Evolutionary conservation across 2,797 vertebrate genomes (phyloP).

Genomic region (Linurgus olivaceus): DNA sequence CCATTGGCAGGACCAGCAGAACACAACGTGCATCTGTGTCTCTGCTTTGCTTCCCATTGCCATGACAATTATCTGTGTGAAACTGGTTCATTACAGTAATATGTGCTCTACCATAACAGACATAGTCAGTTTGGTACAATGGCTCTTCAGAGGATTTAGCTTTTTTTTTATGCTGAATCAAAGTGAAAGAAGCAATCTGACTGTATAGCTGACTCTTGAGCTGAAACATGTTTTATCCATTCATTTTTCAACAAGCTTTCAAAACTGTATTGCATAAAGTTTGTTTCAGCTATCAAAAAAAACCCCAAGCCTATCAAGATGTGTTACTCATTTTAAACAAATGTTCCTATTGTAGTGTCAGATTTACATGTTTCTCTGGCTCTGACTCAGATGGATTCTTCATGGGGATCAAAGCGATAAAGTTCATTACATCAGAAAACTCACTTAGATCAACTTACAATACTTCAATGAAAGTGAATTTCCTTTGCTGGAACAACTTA

Average conservation of each 20-base stretch:
- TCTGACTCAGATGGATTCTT: constrained; percentile 33
- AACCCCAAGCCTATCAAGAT: not conserved
- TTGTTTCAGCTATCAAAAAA: constrained; percentile 58
- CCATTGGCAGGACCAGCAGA: not conserved
- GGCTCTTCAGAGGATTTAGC: constrained; percentile 17
- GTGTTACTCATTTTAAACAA: constrained; percentile 58
- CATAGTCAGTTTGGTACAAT: not conserved
- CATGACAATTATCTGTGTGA: not conserved
- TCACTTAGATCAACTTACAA: constrained; percentile 49
- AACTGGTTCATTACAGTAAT: not conserved
- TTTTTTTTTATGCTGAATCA: constrained; percentile 36
- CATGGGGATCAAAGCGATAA: constrained; percentile 51
- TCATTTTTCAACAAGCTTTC: constrained; percentile 37
- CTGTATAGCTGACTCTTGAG: not conserved
- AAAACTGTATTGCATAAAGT: constrained; percentile 12
- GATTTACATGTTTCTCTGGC: constrained; percentile 54
- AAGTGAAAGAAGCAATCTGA: constrained; percentile 16
- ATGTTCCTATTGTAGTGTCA: constrained; percentile 38
- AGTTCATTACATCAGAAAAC: constrained; percentile 46
- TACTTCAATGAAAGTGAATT: constrained; percentile 32
- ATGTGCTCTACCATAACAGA: not conserved
- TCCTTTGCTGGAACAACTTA: constrained; percentile 46
- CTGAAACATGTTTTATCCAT: constrained; percentile 54
- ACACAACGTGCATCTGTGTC: not conserved
- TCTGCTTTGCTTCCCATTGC: not conserved